Percentiles rank a stretch among this genome's conserved stretches.
Conservation (phyloP, 2,113 vertebrate genomes). For the Percina caprodes region DNA sequence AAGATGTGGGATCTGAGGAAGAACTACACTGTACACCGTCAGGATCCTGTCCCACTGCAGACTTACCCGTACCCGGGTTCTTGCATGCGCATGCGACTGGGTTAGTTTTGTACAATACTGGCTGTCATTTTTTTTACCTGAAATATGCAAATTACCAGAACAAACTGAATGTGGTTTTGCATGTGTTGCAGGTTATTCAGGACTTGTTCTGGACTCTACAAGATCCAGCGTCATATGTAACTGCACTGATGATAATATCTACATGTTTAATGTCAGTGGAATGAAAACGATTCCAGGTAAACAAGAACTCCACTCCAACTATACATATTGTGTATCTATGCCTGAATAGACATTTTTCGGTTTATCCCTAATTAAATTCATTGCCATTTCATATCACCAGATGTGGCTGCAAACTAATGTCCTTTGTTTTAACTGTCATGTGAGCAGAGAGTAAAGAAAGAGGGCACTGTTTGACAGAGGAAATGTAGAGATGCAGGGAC, state of each 20-base stretch:
- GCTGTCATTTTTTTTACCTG: neutral
- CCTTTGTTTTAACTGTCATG: neutral
- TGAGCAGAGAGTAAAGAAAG: neutral
- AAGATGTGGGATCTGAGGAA: constrained; percentile 98
- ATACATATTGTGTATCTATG: neutral
- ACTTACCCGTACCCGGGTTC: constrained; percentile 91
- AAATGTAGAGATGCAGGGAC: neutral
- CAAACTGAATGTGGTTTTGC: neutral
- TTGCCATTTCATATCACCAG: constrained; percentile 61
- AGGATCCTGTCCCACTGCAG: constrained; percentile 89
- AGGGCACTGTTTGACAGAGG: neutral
- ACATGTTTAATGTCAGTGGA: constrained; percentile 93
- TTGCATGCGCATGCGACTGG: constrained; percentile 89
- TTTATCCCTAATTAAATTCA: neutral
- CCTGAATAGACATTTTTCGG: neutral
- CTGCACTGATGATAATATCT: constrained; percentile 96
- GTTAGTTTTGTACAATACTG: constrained; percentile 73
- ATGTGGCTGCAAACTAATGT: constrained; percentile 52
- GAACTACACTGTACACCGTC: constrained; percentile 88
- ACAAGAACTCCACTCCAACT: neutral
- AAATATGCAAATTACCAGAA: neutral
- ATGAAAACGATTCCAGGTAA: constrained; percentile 90
- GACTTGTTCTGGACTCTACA: constrained; percentile 91
- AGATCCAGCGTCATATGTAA: constrained; percentile 92
- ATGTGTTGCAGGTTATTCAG: constrained; percentile 90